Base-by-base conservation (phyloP, 1,140 invertebrate genomes). In the Drosophila ananassae region DNA sequence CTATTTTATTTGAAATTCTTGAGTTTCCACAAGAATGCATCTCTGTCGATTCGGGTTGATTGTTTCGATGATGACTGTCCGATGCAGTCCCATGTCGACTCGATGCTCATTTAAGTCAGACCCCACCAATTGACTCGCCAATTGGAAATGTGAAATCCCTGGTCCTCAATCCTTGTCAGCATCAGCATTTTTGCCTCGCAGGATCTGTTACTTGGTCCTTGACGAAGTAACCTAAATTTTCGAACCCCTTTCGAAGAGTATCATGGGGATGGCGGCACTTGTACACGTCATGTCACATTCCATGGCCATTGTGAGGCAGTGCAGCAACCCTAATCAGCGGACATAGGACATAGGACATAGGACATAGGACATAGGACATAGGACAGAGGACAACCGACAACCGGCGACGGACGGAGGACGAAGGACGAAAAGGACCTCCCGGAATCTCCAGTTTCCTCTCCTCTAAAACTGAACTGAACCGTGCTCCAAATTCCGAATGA, bases 401-500 rank as follows among this genome's bases (percentile, higher is more conserved):
- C 17, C 17, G 17, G 17, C 25, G 25, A 28, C 63, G 82, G 79
- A 83, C 79, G 63, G 79, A 83, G 74, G 63, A 51, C 47, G 24
- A 22, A 53, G 41, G 47, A 41, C 39, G 25, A 5, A n/a, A 17
- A 22, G 44, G 44, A 63, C 44, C 37, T 34, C 44, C 37, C 41
- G 17, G 41, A 10, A 34, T 24, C 17, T 41, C 7, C 34, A 13
- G 59, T 13, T 10, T n/a, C 3, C 39, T 12, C 46, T 37, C 41
- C 41, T 13, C 41, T 17, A 7, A 44, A 44, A 30, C 39, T 30
- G 60, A 32, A 32, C 32, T 41, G 61, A 48, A 57, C 22, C 52
- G 56, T 82, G 82, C 83, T 87, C 82, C 75, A 78, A 87, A 85
- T 85, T 82, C 72, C 62, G 55, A 87, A 87, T 87, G 82, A 82